Percentiles rank a stretch among this genome's conserved stretches.
phyloP scores from a whole-genome alignment of 92 coral and sea anemone genomes.

The Metridium senile region DNA sequence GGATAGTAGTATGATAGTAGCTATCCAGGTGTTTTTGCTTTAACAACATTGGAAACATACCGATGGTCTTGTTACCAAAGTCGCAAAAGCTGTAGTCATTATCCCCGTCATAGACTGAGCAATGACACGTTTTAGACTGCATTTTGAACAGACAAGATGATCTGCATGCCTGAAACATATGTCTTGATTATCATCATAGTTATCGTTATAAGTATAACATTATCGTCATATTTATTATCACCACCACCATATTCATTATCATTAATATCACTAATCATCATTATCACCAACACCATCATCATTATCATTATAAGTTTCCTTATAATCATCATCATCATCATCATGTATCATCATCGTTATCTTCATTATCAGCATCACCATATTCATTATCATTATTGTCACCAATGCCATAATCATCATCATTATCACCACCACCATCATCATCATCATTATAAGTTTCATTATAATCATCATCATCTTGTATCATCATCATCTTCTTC shows the following conservation, averaged over 20 bases:
- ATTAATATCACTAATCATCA: background rate
- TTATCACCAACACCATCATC: background rate
- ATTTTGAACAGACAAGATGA: slow-evolving; percentile 37
- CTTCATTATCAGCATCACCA: too few species aligned
- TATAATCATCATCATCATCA: too few species aligned
- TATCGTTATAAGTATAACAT: background rate
- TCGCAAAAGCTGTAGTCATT: slow-evolving; percentile 16
- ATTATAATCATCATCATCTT: too few species aligned
- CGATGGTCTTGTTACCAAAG: background rate
- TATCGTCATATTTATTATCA: background rate
- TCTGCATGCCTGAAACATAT: slow-evolving; percentile 37
- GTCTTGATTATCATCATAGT: background rate
- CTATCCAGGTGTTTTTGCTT: background rate
- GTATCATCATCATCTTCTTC: too few species aligned
- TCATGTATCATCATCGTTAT: too few species aligned
- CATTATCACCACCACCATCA: too few species aligned
- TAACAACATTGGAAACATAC: background rate
- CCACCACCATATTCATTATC: background rate
- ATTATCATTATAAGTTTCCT: too few species aligned
- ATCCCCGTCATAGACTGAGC: slow-evolving; percentile 13
- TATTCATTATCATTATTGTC: too few species aligned
- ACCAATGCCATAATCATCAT: too few species aligned
- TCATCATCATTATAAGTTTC: too few species aligned
- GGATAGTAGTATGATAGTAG: background rate
- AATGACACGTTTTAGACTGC: slow-evolving; percentile 29